Evolutionary conservation across 2,113 vertebrate species (phyloP).

Genomic region (Aramus guarauna): DNA sequence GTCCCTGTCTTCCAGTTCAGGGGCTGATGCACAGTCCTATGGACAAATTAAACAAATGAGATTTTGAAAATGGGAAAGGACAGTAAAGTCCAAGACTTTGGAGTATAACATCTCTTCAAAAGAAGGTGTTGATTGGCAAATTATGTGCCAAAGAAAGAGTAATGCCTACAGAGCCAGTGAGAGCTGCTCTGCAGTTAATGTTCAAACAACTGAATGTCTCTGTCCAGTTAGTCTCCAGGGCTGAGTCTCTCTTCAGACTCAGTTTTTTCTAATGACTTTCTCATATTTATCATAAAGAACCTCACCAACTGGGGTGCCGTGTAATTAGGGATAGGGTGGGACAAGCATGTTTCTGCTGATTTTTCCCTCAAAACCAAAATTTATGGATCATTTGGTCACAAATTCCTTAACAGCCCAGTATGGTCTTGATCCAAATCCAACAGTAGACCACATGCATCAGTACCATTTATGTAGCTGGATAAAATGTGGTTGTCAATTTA

Average conservation of each 20-base stretch:
- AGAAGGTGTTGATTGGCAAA: background rate
- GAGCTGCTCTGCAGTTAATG: background rate
- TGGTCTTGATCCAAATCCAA: background rate
- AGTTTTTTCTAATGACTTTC: background rate
- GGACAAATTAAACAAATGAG: background rate
- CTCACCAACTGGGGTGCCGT: background rate
- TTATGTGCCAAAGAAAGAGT: background rate
- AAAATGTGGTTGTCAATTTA: background rate
- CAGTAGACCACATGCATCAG: background rate
- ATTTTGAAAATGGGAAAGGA: background rate
- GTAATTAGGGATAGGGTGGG: background rate
- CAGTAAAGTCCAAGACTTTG: background rate
- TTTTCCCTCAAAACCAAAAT: background rate
- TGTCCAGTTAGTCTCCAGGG: background rate
- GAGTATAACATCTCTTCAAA: background rate
- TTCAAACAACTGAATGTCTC: background rate
- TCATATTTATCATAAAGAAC: background rate
- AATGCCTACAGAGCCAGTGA: background rate
- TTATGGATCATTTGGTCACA: background rate
- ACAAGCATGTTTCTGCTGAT: background rate
- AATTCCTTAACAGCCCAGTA: background rate
- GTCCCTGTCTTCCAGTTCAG: no score
- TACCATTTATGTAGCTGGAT: background rate
- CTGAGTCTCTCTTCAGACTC: background rate
- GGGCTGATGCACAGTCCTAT: background rate